These are phyloP conservation scores for Protonibea diacanthus DNA, from an alignment of 2,797 vertebrate species.

Conservation along the genomic window DNA sequence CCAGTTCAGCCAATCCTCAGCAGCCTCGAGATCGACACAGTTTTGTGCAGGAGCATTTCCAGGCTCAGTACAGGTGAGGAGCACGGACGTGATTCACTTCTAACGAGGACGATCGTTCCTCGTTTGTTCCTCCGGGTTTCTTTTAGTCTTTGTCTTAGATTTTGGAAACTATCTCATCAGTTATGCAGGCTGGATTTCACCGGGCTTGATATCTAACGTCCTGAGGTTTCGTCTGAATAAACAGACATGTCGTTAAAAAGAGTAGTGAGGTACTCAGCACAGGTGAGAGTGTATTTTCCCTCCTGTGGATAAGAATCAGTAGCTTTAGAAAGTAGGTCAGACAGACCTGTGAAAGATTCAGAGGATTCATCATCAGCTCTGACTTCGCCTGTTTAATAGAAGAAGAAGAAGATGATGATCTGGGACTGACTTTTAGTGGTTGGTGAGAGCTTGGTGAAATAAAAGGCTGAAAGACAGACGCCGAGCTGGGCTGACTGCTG, in stretches of 20 bases:
- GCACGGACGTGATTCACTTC: neutral
- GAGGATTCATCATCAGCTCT: conserved; percentile 51
- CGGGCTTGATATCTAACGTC: conserved; percentile 26
- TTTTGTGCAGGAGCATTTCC: conserved; percentile 96
- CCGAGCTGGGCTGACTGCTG: too few species aligned
- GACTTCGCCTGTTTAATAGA: neutral
- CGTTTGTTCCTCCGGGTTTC: neutral
- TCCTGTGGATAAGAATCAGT: conserved; percentile 50
- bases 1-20: conserved; percentile 58
- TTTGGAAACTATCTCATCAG: conserved; percentile 48
- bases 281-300: conserved; percentile 56
- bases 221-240: conserved; percentile 49
- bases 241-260: conserved; percentile 41
- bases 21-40: conserved; percentile 85
- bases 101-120: neutral
- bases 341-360: conserved; percentile 49
- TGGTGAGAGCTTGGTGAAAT: too few species aligned
- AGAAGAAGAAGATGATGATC: too few species aligned
- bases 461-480: too few species aligned
- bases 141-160: neutral
- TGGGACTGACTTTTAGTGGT: too few species aligned
- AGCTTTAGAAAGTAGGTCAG: conserved; percentile 65
- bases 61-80: conserved; percentile 95
- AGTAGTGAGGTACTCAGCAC: conserved; percentile 40
- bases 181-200: conserved; percentile 50